Base-by-base conservation (phyloP, 2,797 vertebrate species). In the Epinephelus malabaricus region DNA sequence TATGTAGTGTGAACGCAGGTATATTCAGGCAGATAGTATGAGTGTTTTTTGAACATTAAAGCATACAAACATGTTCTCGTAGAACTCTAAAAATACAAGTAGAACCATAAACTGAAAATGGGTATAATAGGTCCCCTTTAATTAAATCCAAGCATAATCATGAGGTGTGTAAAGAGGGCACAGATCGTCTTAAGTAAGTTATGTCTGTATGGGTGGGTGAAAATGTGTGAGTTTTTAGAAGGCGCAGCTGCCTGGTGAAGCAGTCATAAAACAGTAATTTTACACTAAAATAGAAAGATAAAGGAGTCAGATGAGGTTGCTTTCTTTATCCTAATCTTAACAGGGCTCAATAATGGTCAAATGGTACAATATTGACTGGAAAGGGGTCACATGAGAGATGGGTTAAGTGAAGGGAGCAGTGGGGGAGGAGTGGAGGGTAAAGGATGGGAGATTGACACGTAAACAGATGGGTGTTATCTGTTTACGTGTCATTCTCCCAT, bases 171-270 rank as follows among this genome's bases (percentile, higher is more conserved):
- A 5, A 43, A 59, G 38, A 61, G 23, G 13, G 38, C 14, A 68
- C 23, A 49, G 38, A 46, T 43, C 18, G 7, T 19, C 10, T 0
- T 10, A 25, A 11, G 45, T 43, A 21, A 19, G 4, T 21, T 21
- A 21, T 45, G 25, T 15, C 6, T 12, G 10, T 27, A 27, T 25
- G n/a, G 49, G 6, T 38, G 47, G 21, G 30, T 18, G 0, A 14
- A 40, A 76, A 21, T 34, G 54, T 30, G 55, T 4, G 19, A 18
- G 18, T 25, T 59, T 45, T 2, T 34, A 34, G 12, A 47, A 7
- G 3, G 0, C n/a, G 3, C 34, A 23, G 0, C n/a, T 25, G 21
- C 27, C 8, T 9, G 8, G 45, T 18, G 7, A 30, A 53, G 15
- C 19, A 10, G 14, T 47, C 14, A 5, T 17, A 15, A 23, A 55